phyloP scores from a whole-genome alignment of 2,888 invertebrate genomes.

The Eupithecia inturbata region DNA sequence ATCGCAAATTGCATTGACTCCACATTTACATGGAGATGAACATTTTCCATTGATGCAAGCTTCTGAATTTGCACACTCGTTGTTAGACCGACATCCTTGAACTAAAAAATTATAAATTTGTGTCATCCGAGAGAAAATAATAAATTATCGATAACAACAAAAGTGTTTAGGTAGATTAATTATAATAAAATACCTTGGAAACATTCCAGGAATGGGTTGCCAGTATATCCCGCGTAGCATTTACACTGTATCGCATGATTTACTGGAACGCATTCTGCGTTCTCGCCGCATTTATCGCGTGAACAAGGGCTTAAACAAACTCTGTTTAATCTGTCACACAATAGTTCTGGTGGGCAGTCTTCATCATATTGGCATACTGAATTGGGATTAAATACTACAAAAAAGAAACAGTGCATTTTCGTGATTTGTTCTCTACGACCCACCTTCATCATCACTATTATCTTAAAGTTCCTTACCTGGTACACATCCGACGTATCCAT shows the following conservation, averaged over 20 bases:
- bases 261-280: conserved; percentile 90
- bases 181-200: conserved; percentile 74
- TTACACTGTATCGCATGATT: conserved; percentile 91
- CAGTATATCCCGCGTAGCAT: conserved; percentile 89
- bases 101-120: conserved; percentile 66
- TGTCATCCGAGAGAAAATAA: not conserved
- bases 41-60: conserved; percentile 92
- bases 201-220: conserved; percentile 91
- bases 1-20: conserved; percentile 91
- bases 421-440: conserved; percentile 1
- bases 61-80: conserved; percentile 89
- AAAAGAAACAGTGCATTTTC: conserved; percentile 19
- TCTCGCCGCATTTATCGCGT: conserved; percentile 91
- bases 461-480: conserved; percentile 84
- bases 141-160: not conserved
- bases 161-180: not conserved
- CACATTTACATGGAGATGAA: conserved; percentile 90
- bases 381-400: conserved; percentile 63
- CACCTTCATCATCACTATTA: not conserved
- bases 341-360: conserved; percentile 93
- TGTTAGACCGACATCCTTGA: conserved; percentile 88
- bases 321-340: conserved; percentile 93
- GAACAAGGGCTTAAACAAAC: conserved; percentile 92
- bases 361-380: conserved; percentile 94
- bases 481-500: conserved; percentile 91